phyloP scores from a whole-genome alignment of 2,797 vertebrate genomes.

The Gila robusta region DNA sequence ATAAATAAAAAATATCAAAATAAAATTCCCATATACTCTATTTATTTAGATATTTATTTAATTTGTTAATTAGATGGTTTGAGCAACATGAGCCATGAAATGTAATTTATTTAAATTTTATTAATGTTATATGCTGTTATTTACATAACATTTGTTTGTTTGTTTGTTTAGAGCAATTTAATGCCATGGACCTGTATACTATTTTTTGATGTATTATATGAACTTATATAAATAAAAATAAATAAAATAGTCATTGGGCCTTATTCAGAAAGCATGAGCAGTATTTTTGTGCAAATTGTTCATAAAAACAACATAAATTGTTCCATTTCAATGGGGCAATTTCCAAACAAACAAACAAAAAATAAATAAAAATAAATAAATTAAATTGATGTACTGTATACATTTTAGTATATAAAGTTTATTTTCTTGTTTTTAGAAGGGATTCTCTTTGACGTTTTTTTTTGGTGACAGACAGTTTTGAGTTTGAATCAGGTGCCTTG shows the following conservation, averaged over 20 bases:
- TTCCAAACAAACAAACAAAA: background rate
- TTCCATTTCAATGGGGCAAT: background rate
- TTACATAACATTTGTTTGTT: background rate
- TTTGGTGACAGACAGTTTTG: background rate
- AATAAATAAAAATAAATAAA: background rate
- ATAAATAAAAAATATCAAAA: too few relatives aligned
- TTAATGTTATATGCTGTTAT: background rate
- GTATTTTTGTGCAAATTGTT: background rate
- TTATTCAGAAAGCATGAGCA: background rate
- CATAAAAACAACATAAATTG: background rate
- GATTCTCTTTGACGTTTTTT: background rate
- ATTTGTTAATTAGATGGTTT: background rate
- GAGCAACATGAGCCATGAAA: background rate
- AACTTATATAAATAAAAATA: too few relatives aligned
- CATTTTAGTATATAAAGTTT: background rate
- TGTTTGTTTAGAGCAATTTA: background rate
- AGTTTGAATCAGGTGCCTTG: constrained; percentile 16
- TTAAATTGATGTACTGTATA: too few relatives aligned
- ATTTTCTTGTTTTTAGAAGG: background rate
- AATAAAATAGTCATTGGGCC: background rate
- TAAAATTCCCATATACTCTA: background rate
- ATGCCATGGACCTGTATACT: background rate
- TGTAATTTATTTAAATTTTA: background rate
- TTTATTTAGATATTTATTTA: background rate
- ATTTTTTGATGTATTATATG: background rate